Percentiles rank a stretch among this genome's conserved stretches.
phyloP scores from a whole-genome alignment of 1,140 invertebrate genomes.

The Bombus superbus region DNA sequence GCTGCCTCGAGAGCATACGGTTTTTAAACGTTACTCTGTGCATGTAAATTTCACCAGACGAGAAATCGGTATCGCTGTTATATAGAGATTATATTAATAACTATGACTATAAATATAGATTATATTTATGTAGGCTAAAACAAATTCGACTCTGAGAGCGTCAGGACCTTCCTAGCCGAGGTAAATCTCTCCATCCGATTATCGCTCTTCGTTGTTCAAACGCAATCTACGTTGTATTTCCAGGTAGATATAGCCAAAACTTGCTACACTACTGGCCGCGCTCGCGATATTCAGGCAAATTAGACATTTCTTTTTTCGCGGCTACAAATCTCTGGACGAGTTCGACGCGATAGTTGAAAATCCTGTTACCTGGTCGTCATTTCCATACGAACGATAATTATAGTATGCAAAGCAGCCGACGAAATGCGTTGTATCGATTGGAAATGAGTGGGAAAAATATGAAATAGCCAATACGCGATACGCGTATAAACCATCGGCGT shows the following conservation, averaged over 20 bases:
- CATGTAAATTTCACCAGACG: no score
- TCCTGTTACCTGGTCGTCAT: neutral
- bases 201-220: neutral
- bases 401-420: neutral
- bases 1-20: neutral
- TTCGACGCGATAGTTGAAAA: neutral
- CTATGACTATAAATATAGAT: no score
- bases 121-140: no score
- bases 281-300: neutral
- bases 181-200: neutral
- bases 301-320: neutral
- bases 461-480: neutral
- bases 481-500: neutral
- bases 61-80: no score
- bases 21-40: neutral
- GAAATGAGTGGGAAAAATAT: constrained; percentile 14
- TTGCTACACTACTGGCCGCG: neutral
- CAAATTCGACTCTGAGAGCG: neutral
- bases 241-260: neutral
- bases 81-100: no score
- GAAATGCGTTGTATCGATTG: neutral
- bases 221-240: neutral
- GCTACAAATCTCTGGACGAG: neutral
- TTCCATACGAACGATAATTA: constrained; percentile 2
- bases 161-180: neutral